Evolutionary conservation across 1,140 invertebrate genomes (phyloP).

Genomic region (Zaprionus inermis): DNA sequence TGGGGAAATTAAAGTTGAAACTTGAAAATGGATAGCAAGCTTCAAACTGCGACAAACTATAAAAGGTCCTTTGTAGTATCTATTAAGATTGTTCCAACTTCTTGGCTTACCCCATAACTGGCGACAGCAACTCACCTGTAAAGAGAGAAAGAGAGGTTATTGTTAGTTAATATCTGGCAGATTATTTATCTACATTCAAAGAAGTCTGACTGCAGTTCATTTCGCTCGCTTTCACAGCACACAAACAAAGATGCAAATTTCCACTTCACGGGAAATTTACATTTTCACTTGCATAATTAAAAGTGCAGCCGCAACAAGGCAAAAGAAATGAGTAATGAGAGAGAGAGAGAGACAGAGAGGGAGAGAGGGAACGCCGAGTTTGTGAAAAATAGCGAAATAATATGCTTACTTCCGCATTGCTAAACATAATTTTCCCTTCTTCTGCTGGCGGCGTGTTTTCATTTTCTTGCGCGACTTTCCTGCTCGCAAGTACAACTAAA

Average conservation of each 20-base stretch:
- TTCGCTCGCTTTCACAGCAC: too few species aligned
- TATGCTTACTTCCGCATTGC: constrained; percentile 67
- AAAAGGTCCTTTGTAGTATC: background rate
- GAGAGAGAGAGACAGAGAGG: constrained; percentile 1
- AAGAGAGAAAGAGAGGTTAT: constrained; percentile 1
- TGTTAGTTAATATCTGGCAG: constrained; percentile 11
- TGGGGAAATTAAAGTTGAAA: constrained; percentile 3
- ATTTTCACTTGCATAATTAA: constrained; percentile 66
- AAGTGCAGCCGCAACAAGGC: constrained; percentile 25
- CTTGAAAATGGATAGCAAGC: background rate
- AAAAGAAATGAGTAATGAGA: constrained; percentile 12
- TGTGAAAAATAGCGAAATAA: constrained; percentile 57
- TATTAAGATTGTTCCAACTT: background rate
- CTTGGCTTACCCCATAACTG: background rate
- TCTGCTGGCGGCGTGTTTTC: constrained; percentile 20
- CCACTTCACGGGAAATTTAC: constrained; percentile 53
- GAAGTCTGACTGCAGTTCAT: constrained; percentile 16
- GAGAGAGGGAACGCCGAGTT: constrained; percentile 13
- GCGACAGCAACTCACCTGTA: constrained; percentile 26
- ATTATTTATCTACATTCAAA: constrained; percentile 18
- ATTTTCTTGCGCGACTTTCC: constrained; percentile 14
- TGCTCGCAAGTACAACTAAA: constrained; percentile 50
- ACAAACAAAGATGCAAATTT: constrained; percentile 38
- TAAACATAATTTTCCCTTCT: constrained; percentile 49
- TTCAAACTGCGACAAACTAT: background rate